These are phyloP conservation scores for Oxyscelio sp. DNA, from an alignment of 2,888 invertebrate species.

Conservation along the genomic window DNA sequence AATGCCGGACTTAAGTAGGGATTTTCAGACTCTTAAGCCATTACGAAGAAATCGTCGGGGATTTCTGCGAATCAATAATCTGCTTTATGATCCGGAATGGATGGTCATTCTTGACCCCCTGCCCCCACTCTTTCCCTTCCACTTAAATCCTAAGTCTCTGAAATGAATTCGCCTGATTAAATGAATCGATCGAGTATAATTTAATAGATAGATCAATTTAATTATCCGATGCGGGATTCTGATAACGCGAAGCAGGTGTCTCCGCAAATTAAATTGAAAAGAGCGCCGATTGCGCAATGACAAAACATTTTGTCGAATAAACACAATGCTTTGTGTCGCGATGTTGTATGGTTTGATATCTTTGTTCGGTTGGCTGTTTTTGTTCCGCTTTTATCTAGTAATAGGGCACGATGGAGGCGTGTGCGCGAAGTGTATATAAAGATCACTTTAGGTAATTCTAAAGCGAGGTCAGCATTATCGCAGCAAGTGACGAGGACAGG, in stretches of 20 bases:
- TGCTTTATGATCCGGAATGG: constrained; percentile 43
- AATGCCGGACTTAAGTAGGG: constrained; percentile 62
- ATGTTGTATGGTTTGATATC: constrained; percentile 62
- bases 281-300: constrained; percentile 55
- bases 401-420: constrained; percentile 24
- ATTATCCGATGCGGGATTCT: no score
- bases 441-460: constrained; percentile 71
- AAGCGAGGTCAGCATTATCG: constrained; percentile 82
- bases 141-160: no score
- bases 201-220: no score
- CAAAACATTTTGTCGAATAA: constrained; percentile 60
- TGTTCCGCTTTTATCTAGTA: constrained; percentile 41
- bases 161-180: no score
- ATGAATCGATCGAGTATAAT: no score
- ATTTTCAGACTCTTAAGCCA: constrained; percentile 72
- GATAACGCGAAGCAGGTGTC: no score
- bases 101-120: constrained; percentile 28
- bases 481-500: constrained; percentile 76
- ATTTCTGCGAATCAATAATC: constrained; percentile 72
- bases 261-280: constrained; percentile 47
- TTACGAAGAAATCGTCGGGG: constrained; percentile 65
- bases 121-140: no score
- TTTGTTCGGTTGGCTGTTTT: constrained; percentile 39
- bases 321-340: constrained; percentile 50
- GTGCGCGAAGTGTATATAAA: constrained; percentile 37